Percentiles rank a stretch among this genome's conserved stretches.
phyloP scores from a whole-genome alignment of 23 tunicate genomes.

The Trididemnum miniatum region DNA sequence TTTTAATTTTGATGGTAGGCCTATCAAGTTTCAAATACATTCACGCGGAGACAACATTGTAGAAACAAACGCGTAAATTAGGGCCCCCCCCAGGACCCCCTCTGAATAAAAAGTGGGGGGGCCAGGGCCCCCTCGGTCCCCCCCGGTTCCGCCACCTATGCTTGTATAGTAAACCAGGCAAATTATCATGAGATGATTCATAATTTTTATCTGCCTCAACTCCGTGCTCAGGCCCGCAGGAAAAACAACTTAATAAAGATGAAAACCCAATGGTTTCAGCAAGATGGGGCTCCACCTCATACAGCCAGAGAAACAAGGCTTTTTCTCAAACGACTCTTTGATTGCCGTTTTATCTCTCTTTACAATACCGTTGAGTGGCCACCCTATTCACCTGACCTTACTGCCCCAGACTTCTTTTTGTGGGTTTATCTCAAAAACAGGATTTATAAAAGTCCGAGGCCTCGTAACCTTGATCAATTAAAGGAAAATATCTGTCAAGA shows the following conservation, averaged over 20 bases:
- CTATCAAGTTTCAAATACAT: too few species aligned
- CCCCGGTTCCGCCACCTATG: too few species aligned
- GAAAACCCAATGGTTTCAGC: slow-evolving; percentile 27
- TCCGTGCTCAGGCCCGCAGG: slow-evolving; percentile 21
- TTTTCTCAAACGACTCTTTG: slow-evolving; percentile 17
- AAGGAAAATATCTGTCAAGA: slow-evolving; percentile 2
- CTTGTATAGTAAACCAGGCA: slow-evolving; percentile 14
- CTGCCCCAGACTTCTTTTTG: slow-evolving; percentile 22
- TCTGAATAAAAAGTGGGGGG: too few species aligned
- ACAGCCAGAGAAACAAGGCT: slow-evolving; percentile 27
- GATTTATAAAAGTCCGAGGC: neutral
- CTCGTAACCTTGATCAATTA: neutral
- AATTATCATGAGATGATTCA: slow-evolving; percentile 19
- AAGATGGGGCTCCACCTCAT: slow-evolving; percentile 25
- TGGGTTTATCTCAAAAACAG: slow-evolving; percentile 10
- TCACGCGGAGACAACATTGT: too few species aligned
- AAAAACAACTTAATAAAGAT: slow-evolving; percentile 12
- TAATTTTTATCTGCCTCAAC: slow-evolving; percentile 2
- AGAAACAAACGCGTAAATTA: too few species aligned
- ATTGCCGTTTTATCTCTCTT: slow-evolving; percentile 23
- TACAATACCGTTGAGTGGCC: slow-evolving; percentile 23
- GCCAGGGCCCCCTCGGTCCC: too few species aligned
- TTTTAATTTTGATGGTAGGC: too few species aligned
- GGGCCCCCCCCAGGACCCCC: too few species aligned
- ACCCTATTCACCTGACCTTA: slow-evolving; percentile 19